These are phyloP conservation scores for Anastatus disparis DNA, from an alignment of 1,140 invertebrate species.

Conservation along the genomic window DNA sequence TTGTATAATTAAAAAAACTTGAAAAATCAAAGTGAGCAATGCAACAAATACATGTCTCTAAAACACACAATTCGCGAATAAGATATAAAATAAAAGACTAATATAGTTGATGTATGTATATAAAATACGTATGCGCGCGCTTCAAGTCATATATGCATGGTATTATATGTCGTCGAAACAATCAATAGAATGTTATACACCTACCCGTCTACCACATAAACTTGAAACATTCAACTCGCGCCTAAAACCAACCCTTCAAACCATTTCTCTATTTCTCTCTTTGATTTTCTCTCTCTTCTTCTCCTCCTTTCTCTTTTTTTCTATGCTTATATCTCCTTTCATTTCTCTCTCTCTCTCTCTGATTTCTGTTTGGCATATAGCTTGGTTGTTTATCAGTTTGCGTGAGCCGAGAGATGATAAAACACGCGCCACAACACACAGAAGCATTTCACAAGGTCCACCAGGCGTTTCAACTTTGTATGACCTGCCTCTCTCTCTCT, in stretches of 20 bases:
- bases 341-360: not conserved
- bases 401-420: slow-evolving; percentile 49
- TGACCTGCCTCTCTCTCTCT: too few relatives aligned
- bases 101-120: too few relatives aligned
- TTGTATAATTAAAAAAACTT: too few relatives aligned
- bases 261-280: slow-evolving; percentile 5
- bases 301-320: slow-evolving; percentile 27
- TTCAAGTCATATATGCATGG: slow-evolving; percentile 54
- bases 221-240: too few relatives aligned
- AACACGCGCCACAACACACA: slow-evolving; percentile 44
- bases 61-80: too few relatives aligned
- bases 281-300: slow-evolving; percentile 4
- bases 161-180: slow-evolving; percentile 61
- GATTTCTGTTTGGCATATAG: not conserved
- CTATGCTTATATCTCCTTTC: not conserved
- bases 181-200: slow-evolving; percentile 59
- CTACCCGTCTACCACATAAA: not conserved
- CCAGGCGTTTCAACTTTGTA: slow-evolving; percentile 54
- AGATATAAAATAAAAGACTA: too few relatives aligned
- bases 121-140: too few relatives aligned
- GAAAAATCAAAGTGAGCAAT: slow-evolving; percentile 19
- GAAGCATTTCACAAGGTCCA: slow-evolving; percentile 45
- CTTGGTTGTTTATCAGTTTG: slow-evolving; percentile 1
- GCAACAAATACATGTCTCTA: too few relatives aligned
- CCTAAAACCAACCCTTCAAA: too few relatives aligned